phyloP scores from a whole-genome alignment of 2,888 invertebrate species.

The Drosophila rellima region DNA sequence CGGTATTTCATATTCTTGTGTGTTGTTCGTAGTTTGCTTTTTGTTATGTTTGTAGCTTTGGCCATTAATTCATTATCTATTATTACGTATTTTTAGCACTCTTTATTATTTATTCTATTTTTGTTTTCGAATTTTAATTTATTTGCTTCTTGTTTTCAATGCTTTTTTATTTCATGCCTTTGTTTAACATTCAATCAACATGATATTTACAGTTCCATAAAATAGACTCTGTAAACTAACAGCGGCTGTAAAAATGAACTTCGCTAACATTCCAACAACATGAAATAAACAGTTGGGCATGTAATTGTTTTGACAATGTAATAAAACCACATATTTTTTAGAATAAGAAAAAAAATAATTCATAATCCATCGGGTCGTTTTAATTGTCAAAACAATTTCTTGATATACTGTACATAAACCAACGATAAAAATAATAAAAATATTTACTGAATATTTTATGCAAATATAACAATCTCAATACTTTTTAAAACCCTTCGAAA shows the following conservation, averaged over 20 bases:
- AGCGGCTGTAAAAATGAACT: neutral
- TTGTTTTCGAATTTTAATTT: conserved; percentile 15
- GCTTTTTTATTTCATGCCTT: conserved; percentile 5
- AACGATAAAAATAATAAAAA: neutral
- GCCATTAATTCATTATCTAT: neutral
- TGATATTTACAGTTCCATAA: neutral
- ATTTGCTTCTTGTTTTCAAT: conserved; percentile 6
- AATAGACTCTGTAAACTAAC: conserved; percentile 15
- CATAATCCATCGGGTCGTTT: no score
- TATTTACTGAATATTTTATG: neutral
- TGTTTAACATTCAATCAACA: conserved; percentile 4
- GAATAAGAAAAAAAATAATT: no score
- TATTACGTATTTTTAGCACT: conserved; percentile 11
- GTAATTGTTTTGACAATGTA: neutral
- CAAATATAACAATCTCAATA: neutral
- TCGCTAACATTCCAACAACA: neutral
- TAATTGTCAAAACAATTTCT: neutral
- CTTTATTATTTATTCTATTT: conserved; percentile 27
- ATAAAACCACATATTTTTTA: neutral
- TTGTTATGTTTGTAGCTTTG: conserved; percentile 15
- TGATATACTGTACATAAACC: neutral
- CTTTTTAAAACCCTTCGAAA: neutral
- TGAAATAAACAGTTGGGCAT: neutral
- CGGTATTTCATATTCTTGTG: conserved; percentile 39
- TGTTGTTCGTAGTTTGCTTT: conserved; percentile 59